These are phyloP conservation scores for Scleropages formosus DNA, from an alignment of 2,797 vertebrate species.

Conservation along the genomic window DNA sequence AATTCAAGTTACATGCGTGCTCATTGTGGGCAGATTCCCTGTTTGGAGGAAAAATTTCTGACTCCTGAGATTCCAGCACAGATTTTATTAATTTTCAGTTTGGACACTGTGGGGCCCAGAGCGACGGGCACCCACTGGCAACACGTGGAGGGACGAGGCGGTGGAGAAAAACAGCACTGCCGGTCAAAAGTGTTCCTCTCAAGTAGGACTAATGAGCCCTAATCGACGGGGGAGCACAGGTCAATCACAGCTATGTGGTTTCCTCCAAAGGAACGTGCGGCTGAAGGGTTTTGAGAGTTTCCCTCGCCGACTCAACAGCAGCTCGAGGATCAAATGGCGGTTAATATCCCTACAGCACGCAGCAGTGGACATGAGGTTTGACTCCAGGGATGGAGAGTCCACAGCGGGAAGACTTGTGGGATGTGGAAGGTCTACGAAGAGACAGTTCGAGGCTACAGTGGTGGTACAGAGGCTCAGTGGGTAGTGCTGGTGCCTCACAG, in stretches of 20 bases:
- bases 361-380: not conserved
- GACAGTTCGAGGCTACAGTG: too few relatives aligned
- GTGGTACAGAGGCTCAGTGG: too few relatives aligned
- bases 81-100: too few relatives aligned
- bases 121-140: too few relatives aligned
- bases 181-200: not conserved
- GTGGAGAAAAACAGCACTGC: not conserved
- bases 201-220: not conserved
- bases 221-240: not conserved
- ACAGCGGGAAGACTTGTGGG: too few relatives aligned
- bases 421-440: too few relatives aligned
- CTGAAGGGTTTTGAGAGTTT: not conserved
- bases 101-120: not conserved
- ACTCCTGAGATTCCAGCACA: too few relatives aligned
- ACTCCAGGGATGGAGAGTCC: not conserved
- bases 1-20: not conserved
- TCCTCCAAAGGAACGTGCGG: not conserved
- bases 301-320: not conserved
- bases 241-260: too few relatives aligned
- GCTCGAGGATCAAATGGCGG: conserved; percentile 4
- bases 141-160: too few relatives aligned
- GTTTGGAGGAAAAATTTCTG: too few relatives aligned
- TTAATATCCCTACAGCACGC: not conserved
- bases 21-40: not conserved
- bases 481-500: too few relatives aligned